These are phyloP conservation scores for Coreoperca whiteheadi DNA, from an alignment of 2,113 vertebrate genomes.

Conservation along the genomic window DNA sequence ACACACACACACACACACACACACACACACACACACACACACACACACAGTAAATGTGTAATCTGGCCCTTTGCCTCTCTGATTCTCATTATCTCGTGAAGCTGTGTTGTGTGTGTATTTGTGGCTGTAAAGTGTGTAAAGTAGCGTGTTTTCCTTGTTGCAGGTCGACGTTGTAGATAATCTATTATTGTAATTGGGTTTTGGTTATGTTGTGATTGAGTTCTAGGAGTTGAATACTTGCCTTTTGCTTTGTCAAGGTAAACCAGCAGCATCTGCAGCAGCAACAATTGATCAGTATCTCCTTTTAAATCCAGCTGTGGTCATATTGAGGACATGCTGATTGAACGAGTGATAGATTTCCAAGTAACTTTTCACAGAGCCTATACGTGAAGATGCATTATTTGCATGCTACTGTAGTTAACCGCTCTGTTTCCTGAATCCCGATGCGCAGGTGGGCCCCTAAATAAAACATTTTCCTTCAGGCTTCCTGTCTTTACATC, in stretches of 20 bases:
- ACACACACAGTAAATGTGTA: constrained; percentile 9
- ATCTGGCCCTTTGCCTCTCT: constrained; percentile 39
- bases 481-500: neutral
- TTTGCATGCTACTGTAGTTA: constrained; percentile 10
- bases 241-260: neutral
- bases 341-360: neutral
- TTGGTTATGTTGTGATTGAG: constrained; percentile 2
- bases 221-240: neutral
- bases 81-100: constrained; percentile 41
- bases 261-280: neutral
- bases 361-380: neutral
- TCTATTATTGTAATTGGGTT: neutral
- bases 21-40: constrained; percentile 22
- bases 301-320: constrained; percentile 4
- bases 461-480: constrained; percentile 2
- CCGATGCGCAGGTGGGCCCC: neutral
- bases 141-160: constrained; percentile 1
- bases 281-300: neutral
- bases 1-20: constrained; percentile 36
- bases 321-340: neutral
- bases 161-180: constrained; percentile 17
- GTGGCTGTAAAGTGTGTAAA: constrained; percentile 19
- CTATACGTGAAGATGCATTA: neutral
- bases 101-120: constrained; percentile 22
- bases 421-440: constrained; percentile 33